Evolutionary conservation across 2,797 vertebrate genomes (phyloP).

Genomic region (Lepus townsendii): DNA sequence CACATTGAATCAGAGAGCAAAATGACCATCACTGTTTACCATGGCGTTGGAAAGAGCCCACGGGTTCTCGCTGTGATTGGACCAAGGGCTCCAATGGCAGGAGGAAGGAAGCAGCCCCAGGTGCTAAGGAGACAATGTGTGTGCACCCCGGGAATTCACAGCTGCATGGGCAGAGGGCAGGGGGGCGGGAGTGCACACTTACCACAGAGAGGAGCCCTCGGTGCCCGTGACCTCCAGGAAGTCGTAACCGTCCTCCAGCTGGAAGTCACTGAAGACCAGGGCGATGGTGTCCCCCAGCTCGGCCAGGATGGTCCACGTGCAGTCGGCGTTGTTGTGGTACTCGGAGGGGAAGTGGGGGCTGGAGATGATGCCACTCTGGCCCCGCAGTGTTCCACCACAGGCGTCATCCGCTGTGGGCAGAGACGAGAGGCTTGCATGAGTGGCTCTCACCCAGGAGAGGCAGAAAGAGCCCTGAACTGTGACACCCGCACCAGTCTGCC

Average conservation of each 20-base stretch:
- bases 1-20: accelerated
- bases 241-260: constrained; percentile 98
- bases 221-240: constrained; percentile 98
- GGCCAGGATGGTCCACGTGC: constrained; percentile 98
- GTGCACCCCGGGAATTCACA: not conserved
- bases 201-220: constrained; percentile 98
- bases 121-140: not conserved
- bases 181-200: constrained; percentile 80
- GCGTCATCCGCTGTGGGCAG: constrained; percentile 94
- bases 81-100: not conserved
- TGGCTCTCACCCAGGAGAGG: not conserved
- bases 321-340: constrained; percentile 98
- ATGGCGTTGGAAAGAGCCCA: constrained; percentile 14
- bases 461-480: not conserved
- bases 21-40: not conserved
- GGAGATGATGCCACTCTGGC: constrained; percentile 97
- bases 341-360: constrained; percentile 97
- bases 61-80: not conserved
- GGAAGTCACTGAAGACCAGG: constrained; percentile 98
- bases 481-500: accelerated
- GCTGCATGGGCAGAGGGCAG: too few relatives aligned
- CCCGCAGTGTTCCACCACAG: constrained; percentile 97
- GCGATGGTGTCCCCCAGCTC: constrained; percentile 99
- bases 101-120: not conserved
- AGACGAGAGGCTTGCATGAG: constrained; percentile 43